phyloP scores from a whole-genome alignment of 2,797 vertebrate genomes.

The Morelia viridis region DNA sequence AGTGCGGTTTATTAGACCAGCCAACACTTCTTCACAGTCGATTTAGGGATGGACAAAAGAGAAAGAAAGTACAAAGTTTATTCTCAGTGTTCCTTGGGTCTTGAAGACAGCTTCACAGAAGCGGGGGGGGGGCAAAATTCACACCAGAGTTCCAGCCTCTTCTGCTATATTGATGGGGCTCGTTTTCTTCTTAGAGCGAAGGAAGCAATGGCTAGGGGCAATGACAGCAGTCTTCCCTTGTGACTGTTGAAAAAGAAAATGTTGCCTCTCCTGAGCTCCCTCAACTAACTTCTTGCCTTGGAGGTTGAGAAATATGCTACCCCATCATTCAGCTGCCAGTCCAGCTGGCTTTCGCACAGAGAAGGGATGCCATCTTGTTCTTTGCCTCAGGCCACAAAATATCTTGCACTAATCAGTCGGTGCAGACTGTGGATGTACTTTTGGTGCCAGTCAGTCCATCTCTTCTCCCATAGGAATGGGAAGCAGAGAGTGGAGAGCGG shows the following conservation, averaged over 20 bases:
- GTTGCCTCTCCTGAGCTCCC: neutral
- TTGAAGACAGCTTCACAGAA: constrained; percentile 86
- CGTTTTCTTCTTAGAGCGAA: neutral
- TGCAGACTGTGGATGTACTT: constrained; percentile 57
- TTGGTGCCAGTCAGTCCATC: constrained; percentile 51
- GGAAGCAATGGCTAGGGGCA: neutral
- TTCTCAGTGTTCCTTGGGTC: constrained; percentile 83
- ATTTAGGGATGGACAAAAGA: constrained; percentile 74
- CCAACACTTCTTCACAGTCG: constrained; percentile 83
- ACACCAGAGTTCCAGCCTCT: constrained; percentile 79
- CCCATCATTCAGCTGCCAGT: neutral
- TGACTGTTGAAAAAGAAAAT: neutral
- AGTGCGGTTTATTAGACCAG: constrained; percentile 75
- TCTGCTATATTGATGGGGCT: constrained; percentile 60
- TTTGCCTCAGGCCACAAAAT: neutral
- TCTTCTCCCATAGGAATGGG: constrained; percentile 60
- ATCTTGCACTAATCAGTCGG: constrained; percentile 46
- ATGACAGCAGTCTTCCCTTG: neutral
- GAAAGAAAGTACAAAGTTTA: constrained; percentile 82
- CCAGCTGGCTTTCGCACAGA: neutral
- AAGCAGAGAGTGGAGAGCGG: constrained; percentile 20
- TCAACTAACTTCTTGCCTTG: neutral
- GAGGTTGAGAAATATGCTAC: neutral
- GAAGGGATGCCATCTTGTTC: neutral
- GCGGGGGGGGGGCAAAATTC: constrained; percentile 80